Evolutionary conservation across 1,140 invertebrate genomes (phyloP).

Genomic region (Brachionus koreanus): DNA sequence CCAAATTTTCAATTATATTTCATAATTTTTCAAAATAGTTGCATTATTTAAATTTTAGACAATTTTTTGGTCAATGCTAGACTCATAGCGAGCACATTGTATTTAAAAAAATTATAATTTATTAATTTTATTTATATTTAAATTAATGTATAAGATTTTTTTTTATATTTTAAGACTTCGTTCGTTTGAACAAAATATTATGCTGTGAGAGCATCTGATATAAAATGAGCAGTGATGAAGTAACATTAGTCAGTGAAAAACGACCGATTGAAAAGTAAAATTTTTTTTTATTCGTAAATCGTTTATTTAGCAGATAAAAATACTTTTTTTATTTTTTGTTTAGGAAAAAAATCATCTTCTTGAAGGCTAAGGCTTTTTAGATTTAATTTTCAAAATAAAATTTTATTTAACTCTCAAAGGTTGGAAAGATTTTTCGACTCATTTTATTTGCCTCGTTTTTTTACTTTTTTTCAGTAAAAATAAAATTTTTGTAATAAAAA

Average conservation of each 20-base stretch:
- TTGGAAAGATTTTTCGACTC: too few relatives aligned
- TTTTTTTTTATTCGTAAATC: too few relatives aligned
- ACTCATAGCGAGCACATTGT: not conserved
- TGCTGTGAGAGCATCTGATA: not conserved
- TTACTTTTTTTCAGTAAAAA: too few relatives aligned
- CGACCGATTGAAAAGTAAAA: conserved; percentile 2
- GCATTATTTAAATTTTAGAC: not conserved
- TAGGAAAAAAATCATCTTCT: too few relatives aligned
- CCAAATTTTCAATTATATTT: not conserved
- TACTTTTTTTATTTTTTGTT: too few relatives aligned
- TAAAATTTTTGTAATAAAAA: too few relatives aligned
- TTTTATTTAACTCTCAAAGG: too few relatives aligned
- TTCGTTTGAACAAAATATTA: not conserved
- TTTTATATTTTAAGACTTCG: not conserved
- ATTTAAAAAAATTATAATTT: not conserved
- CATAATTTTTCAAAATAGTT: not conserved
- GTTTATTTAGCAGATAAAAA: too few relatives aligned
- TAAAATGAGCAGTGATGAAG: not conserved
- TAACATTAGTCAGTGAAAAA: conserved; percentile 2
- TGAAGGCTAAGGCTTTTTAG: too few relatives aligned
- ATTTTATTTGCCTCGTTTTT: too few relatives aligned
- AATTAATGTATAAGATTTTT: not conserved
- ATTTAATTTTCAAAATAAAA: too few relatives aligned
- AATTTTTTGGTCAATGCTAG: not conserved
- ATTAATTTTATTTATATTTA: not conserved